phyloP scores from a whole-genome alignment of 2,888 invertebrate genomes.

The Ramazzottius varieornatus region DNA sequence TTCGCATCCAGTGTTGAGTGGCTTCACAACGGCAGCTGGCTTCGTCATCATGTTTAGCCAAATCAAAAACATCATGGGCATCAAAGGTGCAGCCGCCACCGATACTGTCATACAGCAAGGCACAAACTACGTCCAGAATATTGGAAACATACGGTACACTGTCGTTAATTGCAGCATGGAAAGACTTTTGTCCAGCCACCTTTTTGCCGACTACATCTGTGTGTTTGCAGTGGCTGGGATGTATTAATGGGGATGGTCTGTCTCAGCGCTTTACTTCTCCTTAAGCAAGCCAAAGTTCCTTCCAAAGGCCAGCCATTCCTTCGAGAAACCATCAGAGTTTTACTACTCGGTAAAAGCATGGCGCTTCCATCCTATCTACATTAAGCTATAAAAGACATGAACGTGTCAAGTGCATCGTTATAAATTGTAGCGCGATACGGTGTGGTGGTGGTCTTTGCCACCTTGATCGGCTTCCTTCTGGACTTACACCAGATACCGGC shows the following conservation, averaged over 20 bases:
- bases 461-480: background rate
- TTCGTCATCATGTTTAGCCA: conserved; percentile 2
- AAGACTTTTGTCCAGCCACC: too few species aligned
- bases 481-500: background rate
- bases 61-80: background rate
- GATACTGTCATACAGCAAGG: background rate
- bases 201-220: too few species aligned
- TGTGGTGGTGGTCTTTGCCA: background rate
- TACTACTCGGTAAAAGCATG: too few species aligned
- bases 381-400: background rate
- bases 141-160: background rate
- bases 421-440: background rate
- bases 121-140: background rate
- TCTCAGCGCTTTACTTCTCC: background rate
- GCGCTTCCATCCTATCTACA: background rate
- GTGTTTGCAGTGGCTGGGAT: background rate
- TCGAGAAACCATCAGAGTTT: too few species aligned
- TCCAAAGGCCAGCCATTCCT: background rate
- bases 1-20: background rate
- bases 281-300: background rate
- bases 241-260: background rate
- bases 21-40: background rate
- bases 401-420: too few species aligned
- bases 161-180: too few species aligned
- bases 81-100: background rate